These are phyloP conservation scores for Mantis religiosa DNA, from an alignment of 2,888 invertebrate species.

Conservation along the genomic window DNA sequence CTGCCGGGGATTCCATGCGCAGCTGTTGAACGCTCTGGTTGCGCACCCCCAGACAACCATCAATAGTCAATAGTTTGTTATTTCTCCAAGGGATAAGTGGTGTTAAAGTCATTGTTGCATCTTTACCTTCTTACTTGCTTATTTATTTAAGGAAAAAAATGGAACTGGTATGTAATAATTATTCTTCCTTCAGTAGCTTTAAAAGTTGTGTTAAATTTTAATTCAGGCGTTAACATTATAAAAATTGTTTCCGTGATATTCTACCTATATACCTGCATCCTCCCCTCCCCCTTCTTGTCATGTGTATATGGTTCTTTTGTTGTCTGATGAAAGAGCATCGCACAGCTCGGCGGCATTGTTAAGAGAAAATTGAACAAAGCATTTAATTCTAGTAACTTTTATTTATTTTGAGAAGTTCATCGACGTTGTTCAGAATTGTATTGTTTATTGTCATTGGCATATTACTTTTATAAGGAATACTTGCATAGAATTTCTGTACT, in stretches of 20 bases:
- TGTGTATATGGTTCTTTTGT: neutral
- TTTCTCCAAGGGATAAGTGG: neutral
- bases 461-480: neutral
- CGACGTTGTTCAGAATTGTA: neutral
- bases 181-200: neutral
- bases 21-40: conserved; percentile 17
- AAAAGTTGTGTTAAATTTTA: neutral
- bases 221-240: neutral
- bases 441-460: neutral
- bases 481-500: neutral
- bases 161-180: neutral
- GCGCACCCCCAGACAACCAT: conserved; percentile 14
- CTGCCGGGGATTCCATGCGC: conserved; percentile 17
- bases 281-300: neutral
- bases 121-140: neutral
- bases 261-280: neutral
- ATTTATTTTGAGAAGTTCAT: neutral
- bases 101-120: neutral
- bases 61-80: conserved; percentile 19
- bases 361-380: neutral
- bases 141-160: neutral
- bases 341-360: neutral
- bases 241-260: neutral
- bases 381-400: neutral
- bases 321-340: neutral